These are phyloP conservation scores for Strigops habroptila DNA, from an alignment of 2,113 vertebrate species.

Conservation along the genomic window DNA sequence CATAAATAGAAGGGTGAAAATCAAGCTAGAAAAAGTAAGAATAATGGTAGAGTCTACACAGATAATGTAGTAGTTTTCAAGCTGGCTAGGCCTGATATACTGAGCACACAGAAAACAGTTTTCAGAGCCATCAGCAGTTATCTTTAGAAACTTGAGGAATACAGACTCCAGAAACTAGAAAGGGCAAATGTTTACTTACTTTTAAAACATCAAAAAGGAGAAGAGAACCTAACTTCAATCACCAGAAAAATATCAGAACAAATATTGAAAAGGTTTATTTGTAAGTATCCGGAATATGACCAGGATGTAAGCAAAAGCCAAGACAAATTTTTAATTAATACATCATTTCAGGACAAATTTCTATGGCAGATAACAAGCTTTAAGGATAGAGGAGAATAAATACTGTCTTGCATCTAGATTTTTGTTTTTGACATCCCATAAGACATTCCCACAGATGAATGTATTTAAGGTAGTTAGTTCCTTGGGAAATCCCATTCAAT, in stretches of 20 bases:
- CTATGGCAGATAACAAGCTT: not conserved
- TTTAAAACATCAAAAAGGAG: not conserved
- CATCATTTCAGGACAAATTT: not conserved
- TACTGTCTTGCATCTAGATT: not conserved
- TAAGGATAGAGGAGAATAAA: not conserved
- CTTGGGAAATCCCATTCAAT: not conserved
- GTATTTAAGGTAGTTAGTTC: not conserved
- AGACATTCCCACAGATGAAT: not conserved
- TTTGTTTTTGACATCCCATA: not conserved
- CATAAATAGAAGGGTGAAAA: not conserved
- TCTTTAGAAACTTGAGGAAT: not conserved
- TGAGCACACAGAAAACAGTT: not conserved
- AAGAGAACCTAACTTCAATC: not conserved
- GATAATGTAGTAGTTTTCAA: not conserved
- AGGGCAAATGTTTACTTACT: not conserved
- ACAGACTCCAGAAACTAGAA: not conserved
- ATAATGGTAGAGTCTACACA: not conserved
- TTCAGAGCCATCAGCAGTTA: not conserved
- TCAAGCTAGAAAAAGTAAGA: not conserved
- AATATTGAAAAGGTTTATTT: not conserved
- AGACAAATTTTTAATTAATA: not conserved
- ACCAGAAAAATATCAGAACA: not conserved
- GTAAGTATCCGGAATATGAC: not conserved
- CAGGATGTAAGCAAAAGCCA: not conserved
- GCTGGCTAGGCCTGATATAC: not conserved